These are phyloP conservation scores for Eira barbara DNA, from an alignment of 2,113 vertebrate genomes.

Conservation along the genomic window DNA sequence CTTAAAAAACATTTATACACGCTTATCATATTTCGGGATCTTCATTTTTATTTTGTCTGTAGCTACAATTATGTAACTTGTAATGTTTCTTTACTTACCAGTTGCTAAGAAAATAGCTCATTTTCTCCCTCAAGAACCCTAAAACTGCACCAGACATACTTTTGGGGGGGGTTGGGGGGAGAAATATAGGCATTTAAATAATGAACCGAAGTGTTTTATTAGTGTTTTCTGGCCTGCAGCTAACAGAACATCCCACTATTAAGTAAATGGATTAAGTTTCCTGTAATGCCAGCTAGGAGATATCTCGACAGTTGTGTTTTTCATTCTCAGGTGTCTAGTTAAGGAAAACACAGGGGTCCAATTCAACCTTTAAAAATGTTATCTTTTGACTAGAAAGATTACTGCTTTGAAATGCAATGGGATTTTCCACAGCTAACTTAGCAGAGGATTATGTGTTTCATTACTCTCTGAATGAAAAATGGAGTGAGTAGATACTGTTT, in stretches of 20 bases:
- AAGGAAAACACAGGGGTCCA: slow-evolving; percentile 69
- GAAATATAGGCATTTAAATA: slow-evolving; percentile 68
- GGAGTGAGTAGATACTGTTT: slow-evolving; percentile 47
- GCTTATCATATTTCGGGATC: not conserved
- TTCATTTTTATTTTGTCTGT: slow-evolving; percentile 55
- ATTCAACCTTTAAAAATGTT: slow-evolving; percentile 75
- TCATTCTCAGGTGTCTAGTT: slow-evolving; percentile 78
- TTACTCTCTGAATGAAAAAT: slow-evolving; percentile 63
- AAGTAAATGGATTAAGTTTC: slow-evolving; percentile 79
- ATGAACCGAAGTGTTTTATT: slow-evolving; percentile 78
- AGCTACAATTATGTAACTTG: slow-evolving; percentile 47
- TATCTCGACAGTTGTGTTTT: slow-evolving; percentile 75
- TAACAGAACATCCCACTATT: slow-evolving; percentile 68
- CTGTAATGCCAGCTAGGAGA: slow-evolving; percentile 50
- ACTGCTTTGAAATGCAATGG: slow-evolving; percentile 66
- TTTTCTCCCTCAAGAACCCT: slow-evolving; percentile 25
- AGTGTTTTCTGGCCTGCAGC: slow-evolving; percentile 68
- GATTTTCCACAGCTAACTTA: slow-evolving; percentile 74
- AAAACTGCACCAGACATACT: not conserved
- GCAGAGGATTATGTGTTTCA: slow-evolving; percentile 43
- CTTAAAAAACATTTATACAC: not conserved
- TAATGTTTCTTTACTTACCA: slow-evolving; percentile 43
- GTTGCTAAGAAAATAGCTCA: slow-evolving; percentile 51
- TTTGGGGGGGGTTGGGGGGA: not conserved
- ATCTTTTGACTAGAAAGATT: slow-evolving; percentile 74